Percentiles rank a stretch among this genome's conserved stretches.
Evolutionary conservation across 2,888 invertebrate genomes (phyloP).

Genomic region (Morpho helenor): DNA sequence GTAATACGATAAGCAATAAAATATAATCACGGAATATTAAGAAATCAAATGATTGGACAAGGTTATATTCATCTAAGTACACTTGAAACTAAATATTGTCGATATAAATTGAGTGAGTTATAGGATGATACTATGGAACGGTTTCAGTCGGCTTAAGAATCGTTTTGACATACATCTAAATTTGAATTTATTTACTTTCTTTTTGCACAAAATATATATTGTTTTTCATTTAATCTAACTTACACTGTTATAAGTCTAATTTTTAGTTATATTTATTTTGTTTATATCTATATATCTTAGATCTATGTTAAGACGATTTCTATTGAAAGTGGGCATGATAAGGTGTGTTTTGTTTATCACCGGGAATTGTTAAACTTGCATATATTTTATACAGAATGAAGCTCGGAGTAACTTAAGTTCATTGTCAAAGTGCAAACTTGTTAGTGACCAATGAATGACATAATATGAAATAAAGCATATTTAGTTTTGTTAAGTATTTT

Average conservation of each 20-base stretch:
- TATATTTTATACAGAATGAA: conserved; percentile 69
- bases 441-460: conserved; percentile 74
- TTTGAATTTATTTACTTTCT: conserved; percentile 14
- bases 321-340: conserved; percentile 9
- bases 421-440: conserved; percentile 61
- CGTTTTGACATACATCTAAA: conserved; percentile 15
- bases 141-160: neutral
- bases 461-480: conserved; percentile 76
- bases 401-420: conserved; percentile 53
- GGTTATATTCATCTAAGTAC: neutral
- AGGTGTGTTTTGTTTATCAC: conserved; percentile 13
- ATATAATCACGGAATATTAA: conserved; percentile 1
- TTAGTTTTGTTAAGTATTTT: conserved; percentile 60
- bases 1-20: conserved; percentile 19
- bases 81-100: conserved; percentile 3
- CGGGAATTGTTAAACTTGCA: conserved; percentile 65
- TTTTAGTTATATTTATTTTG: conserved; percentile 10
- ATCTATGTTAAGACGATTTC: conserved; percentile 13
- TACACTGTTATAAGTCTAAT: conserved; percentile 8
- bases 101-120: neutral
- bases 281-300: neutral
- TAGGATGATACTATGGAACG: too few species aligned
- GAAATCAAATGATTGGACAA: neutral
- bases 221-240: conserved; percentile 8
- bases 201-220: conserved; percentile 19